Conservation (phyloP, 2,888 invertebrate genomes). For the Acanthacorydalis orientalis region DNA sequence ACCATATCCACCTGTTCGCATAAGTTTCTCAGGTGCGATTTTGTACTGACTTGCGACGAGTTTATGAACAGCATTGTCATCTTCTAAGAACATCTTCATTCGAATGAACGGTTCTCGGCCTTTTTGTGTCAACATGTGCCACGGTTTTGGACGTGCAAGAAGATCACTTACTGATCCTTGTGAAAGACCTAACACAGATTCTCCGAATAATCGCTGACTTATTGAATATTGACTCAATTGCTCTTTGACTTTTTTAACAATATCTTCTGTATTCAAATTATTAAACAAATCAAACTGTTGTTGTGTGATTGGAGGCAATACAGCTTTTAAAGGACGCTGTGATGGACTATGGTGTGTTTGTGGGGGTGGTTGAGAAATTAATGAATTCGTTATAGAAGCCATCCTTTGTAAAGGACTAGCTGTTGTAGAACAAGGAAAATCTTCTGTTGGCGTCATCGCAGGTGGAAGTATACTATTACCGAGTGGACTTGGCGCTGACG, state of each 20-base stretch:
- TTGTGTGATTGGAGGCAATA: slow-evolving; percentile 94
- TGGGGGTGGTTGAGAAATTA: slow-evolving; percentile 78
- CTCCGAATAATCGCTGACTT: slow-evolving; percentile 95
- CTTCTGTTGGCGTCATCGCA: slow-evolving; percentile 64
- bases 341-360: slow-evolving; percentile 71
- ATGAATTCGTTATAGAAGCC: slow-evolving; percentile 95
- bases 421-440: slow-evolving; percentile 63
- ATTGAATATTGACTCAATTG: slow-evolving; percentile 90
- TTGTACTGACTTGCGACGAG: slow-evolving; percentile 94
- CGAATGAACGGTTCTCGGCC: slow-evolving; percentile 93
- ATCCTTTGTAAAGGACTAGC: slow-evolving; percentile 91
- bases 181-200: slow-evolving; percentile 89
- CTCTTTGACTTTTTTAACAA: slow-evolving; percentile 91
- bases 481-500: slow-evolving; percentile 68
- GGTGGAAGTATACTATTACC: slow-evolving; percentile 77
- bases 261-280: slow-evolving; percentile 94
- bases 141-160: slow-evolving; percentile 92
- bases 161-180: slow-evolving; percentile 97
- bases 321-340: slow-evolving; percentile 86
- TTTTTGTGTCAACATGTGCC: slow-evolving; percentile 98
- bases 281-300: slow-evolving; percentile 98
- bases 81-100: slow-evolving; percentile 96
- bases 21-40: slow-evolving; percentile 92
- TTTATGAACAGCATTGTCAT: slow-evolving; percentile 89
- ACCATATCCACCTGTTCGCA: slow-evolving; percentile 89